Conservation (phyloP, 2,113 vertebrate species). For the Gobiocypris rarus region DNA sequence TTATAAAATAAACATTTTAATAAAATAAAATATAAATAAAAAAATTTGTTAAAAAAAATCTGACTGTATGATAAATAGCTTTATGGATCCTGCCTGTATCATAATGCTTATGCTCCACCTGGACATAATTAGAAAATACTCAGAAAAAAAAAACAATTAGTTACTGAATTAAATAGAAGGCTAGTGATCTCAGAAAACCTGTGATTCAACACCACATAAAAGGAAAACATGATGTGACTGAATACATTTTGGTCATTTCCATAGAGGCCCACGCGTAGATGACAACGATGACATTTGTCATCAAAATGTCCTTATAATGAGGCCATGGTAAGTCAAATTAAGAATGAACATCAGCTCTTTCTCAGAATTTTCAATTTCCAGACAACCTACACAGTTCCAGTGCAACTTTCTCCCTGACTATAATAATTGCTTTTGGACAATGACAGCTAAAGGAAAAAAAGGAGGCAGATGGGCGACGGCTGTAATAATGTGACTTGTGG, state of each 20-base stretch:
- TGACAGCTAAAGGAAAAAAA: background rate
- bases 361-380: background rate
- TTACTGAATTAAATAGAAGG: background rate
- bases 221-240: background rate
- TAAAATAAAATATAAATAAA: too few relatives aligned
- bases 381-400: background rate
- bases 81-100: background rate
- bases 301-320: slow-evolving; percentile 2
- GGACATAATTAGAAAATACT: background rate
- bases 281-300: slow-evolving; percentile 3
- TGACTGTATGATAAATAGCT: too few relatives aligned
- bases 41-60: background rate
- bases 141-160: too few relatives aligned
- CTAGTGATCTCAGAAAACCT: background rate
- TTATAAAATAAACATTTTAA: too few relatives aligned
- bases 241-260: background rate
- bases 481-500: background rate
- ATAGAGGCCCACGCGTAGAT: background rate
- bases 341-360: background rate
- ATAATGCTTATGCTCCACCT: background rate
- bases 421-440: background rate
- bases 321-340: background rate
- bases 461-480: background rate
- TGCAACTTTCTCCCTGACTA: background rate
- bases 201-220: background rate